Evolutionary conservation across 2,797 vertebrate species (phyloP).

Genomic region (Tolypeutes matacus): DNA sequence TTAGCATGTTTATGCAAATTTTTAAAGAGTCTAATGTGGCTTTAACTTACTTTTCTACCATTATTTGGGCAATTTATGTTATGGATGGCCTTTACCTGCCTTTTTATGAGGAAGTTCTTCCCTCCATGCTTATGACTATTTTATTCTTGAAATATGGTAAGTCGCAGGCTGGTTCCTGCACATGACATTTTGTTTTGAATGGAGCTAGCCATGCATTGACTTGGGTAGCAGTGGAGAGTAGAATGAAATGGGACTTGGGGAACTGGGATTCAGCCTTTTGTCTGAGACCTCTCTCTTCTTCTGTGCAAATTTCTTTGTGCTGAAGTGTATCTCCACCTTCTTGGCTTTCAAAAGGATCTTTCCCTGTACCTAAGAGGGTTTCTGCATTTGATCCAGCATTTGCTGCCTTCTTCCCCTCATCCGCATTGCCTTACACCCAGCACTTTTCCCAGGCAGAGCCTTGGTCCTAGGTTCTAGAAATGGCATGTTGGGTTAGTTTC

Average conservation of each 20-base stretch:
- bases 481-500: neutral
- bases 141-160: neutral
- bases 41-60: neutral
- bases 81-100: neutral
- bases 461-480: neutral
- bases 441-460: neutral
- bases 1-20: neutral
- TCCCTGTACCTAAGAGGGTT: neutral
- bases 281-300: neutral
- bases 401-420: no score
- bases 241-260: neutral
- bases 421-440: fast-evolving
- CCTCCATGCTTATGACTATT: neutral
- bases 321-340: neutral
- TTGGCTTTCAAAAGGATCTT: neutral
- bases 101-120: neutral
- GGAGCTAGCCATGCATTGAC: neutral
- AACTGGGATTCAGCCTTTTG: fast-evolving
- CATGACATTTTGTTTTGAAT: neutral
- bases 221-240: neutral
- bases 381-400: fast-evolving
- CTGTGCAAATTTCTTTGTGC: neutral
- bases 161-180: neutral
- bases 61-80: neutral
- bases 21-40: neutral